Conservation (phyloP, 2,888 invertebrate genomes). For the Nomada ferruginata region DNA sequence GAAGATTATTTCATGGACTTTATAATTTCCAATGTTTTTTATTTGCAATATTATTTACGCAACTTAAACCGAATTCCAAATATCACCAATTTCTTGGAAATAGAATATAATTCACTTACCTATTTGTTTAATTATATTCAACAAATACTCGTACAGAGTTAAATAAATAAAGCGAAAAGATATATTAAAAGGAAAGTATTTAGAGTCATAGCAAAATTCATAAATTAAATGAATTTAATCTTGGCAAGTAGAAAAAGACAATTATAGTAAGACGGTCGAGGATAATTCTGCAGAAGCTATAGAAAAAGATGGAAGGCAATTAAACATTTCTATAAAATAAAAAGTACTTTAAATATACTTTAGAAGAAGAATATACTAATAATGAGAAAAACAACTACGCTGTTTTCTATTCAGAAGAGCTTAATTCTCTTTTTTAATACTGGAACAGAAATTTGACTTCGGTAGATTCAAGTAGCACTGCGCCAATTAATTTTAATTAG, state of each 20-base stretch:
- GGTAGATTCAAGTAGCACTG: conserved; percentile 21
- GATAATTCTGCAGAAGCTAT: background rate
- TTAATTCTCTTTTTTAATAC: background rate
- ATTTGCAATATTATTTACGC: background rate
- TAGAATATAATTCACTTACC: background rate
- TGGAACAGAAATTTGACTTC: conserved; percentile 23
- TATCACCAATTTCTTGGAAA: background rate
- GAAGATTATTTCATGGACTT: background rate
- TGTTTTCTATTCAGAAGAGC: no score
- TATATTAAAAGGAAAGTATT: no score
- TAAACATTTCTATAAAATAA: background rate
- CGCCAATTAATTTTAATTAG: conserved; percentile 61
- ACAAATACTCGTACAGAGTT: no score
- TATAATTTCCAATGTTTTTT: background rate
- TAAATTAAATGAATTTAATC: background rate
- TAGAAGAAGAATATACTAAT: no score
- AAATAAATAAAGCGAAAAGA: no score
- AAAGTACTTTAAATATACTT: no score
- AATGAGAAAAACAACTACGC: no score
- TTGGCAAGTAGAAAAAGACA: background rate
- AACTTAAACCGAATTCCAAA: background rate
- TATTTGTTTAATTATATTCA: no score
- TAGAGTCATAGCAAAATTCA: background rate
- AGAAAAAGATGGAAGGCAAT: background rate
- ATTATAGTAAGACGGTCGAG: background rate